These are phyloP conservation scores for Strix aluco DNA, from an alignment of 2,113 vertebrate genomes.

Conservation along the genomic window DNA sequence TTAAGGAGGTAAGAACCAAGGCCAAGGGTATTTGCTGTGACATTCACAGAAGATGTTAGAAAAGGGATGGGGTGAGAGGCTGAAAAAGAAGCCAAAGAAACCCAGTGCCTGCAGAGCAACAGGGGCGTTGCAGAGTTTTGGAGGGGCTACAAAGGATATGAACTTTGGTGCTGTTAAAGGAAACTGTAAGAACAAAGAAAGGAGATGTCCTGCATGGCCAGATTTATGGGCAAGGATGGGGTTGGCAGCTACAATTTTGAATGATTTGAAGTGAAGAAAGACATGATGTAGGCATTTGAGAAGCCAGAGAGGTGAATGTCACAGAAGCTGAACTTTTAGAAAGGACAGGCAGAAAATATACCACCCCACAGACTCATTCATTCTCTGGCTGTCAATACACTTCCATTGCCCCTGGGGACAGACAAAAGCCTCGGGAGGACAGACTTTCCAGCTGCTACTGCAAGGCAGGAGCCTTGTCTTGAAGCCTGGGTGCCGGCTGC, in stretches of 20 bases:
- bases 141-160: not conserved
- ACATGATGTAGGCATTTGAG: not conserved
- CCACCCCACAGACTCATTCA: not conserved
- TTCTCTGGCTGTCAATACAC: not conserved
- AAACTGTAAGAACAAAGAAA: not conserved
- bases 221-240: not conserved
- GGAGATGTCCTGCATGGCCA: not conserved
- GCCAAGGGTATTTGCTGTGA: not conserved
- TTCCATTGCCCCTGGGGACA: not conserved
- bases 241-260: not conserved
- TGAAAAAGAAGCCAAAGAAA: not conserved
- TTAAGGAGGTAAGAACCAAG: not conserved
- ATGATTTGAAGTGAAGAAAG: not conserved
- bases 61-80: not conserved
- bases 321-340: not conserved
- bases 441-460: not conserved
- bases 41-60: not conserved
- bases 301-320: not conserved
- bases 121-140: not conserved
- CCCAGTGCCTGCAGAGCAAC: not conserved
- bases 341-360: not conserved
- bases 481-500: not conserved
- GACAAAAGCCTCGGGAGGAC: rapidly evolving
- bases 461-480: not conserved
- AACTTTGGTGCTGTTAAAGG: not conserved